Evolutionary conservation across 1,140 invertebrate species (phyloP), one percentile per base, ranked within the genome.

Genomic region (Nilaparvata lugens): DNA sequence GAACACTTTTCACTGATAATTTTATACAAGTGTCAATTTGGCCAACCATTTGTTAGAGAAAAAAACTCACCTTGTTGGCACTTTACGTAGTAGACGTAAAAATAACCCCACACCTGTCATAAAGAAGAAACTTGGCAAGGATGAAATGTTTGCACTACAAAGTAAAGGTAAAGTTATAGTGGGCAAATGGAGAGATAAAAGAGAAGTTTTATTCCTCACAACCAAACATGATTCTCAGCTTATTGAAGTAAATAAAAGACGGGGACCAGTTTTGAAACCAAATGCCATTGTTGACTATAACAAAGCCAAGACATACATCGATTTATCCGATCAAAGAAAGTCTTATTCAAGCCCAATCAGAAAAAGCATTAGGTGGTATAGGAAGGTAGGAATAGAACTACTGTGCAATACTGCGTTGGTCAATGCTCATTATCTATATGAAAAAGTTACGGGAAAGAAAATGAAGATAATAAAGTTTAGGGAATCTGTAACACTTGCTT

Each of bases 1-100:
- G 63, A 40, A 69, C 67, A 52, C 38, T 70, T 11, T 65, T 56
- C 52, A 56, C 63, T 55, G 65, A 69, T 25, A 67, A 61, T 66
- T 63, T 56, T 66, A 67, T 28, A 70, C 62, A 43, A 67, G 56
- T 51, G 57, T 61, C 51, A n/a, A 52, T 18, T 42, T 68, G 25
- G 63, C 63, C 35, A 64, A 55, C 31, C 21, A 68, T 9, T n/a
- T 40, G n/a, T 67, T 62, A 19, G 65, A 9, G 54, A 59, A n/a
- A n/a, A n/a, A n/a, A n/a, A n/a, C n/a, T n/a, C n/a, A n/a, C n/a
- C n/a, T n/a, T n/a, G n/a, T n/a, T 55, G 62, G 67, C 4, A 67
- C 64, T 35, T n/a, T 68, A 31, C 25, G 56, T 9, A 9, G n/a
- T 9, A 40, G n/a, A 9, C n/a, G n/a, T 9, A 40, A n/a, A 40